Evolutionary conservation across 2,113 vertebrate genomes (phyloP).

Genomic region (Strix aluco): DNA sequence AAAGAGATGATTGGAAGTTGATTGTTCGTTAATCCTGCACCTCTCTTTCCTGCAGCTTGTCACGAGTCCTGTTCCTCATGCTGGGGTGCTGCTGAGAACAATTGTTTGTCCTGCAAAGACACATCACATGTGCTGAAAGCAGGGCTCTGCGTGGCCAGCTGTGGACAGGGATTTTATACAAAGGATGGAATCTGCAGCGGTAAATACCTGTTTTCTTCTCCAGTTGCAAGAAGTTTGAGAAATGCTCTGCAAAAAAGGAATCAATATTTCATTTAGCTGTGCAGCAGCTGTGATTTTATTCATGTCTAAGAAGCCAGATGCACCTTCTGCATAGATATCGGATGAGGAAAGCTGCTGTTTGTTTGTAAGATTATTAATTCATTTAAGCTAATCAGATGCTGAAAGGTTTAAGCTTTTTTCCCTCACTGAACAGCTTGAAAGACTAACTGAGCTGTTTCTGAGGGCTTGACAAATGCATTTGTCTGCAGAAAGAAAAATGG

Average conservation of each 20-base stretch:
- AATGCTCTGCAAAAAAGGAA: background rate
- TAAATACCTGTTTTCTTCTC: constrained; percentile 55
- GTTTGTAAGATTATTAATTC: constrained; percentile 41
- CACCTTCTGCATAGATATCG: background rate
- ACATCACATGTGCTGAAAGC: constrained; percentile 70
- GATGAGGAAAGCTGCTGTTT: constrained; percentile 3
- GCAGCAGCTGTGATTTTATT: constrained; percentile 2
- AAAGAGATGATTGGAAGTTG: background rate
- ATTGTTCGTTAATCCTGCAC: background rate
- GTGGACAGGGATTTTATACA: constrained; percentile 78
- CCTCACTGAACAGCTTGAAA: background rate
- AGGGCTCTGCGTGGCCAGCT: constrained; percentile 80
- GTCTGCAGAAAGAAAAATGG: background rate
- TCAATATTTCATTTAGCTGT: background rate
- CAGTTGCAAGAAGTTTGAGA: background rate
- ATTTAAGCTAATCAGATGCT: constrained; percentile 43
- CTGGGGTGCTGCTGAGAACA: constrained; percentile 74
- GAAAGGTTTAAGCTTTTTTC: constrained; percentile 6
- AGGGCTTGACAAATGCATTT: constrained; percentile 56
- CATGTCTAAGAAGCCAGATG: background rate
- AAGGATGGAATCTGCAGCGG: constrained; percentile 80
- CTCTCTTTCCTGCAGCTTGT: constrained; percentile 77
- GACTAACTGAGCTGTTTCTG: constrained; percentile 17
- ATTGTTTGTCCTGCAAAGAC: constrained; percentile 84
- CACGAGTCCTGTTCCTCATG: constrained; percentile 85